Percentiles rank a stretch among this genome's conserved stretches.
Conservation (phyloP, 2,888 invertebrate species). For the Cantharis rustica region DNA sequence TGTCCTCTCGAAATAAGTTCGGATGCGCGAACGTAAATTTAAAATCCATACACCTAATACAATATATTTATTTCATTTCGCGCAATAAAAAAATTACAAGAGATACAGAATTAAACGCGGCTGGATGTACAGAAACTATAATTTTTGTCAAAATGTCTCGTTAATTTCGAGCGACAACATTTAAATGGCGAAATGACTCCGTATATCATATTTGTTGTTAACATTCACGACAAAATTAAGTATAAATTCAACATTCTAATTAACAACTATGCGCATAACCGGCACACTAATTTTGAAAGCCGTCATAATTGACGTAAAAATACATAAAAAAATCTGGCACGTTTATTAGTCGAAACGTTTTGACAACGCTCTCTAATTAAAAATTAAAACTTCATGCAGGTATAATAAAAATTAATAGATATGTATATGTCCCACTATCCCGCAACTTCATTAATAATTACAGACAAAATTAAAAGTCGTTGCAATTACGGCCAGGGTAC, state of each 20-base stretch:
- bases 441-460: background rate
- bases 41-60: background rate
- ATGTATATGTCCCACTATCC: background rate
- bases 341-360: slow-evolving; percentile 1
- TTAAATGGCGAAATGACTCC: background rate
- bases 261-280: background rate
- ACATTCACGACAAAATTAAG: background rate
- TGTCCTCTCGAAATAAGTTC: background rate
- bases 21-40: background rate
- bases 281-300: background rate
- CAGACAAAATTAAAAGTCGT: background rate
- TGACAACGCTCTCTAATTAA: slow-evolving; percentile 8
- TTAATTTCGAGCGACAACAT: background rate
- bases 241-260: background rate
- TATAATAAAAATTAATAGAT: background rate
- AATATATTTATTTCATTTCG: background rate
- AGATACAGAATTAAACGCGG: background rate
- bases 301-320: background rate
- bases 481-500: background rate
- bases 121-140: background rate
- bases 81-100: background rate
- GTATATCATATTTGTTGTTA: background rate
- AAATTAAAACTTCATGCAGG: slow-evolving; percentile 8
- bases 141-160: background rate
- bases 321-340: background rate